These are phyloP conservation scores for Brotula barbata DNA, from an alignment of 2,797 vertebrate species.

Conservation along the genomic window DNA sequence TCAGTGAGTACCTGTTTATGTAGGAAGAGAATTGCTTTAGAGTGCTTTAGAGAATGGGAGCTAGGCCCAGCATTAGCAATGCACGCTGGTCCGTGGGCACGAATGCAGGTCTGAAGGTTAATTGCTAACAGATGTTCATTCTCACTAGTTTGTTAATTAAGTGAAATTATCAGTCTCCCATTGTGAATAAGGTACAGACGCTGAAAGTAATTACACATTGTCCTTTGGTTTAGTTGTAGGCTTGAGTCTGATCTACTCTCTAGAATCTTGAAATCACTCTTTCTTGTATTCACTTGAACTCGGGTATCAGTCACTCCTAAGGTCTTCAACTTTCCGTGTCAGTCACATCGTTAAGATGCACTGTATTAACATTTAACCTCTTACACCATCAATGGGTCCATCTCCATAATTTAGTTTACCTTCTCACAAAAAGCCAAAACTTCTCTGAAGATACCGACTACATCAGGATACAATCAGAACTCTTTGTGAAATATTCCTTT, in stretches of 20 bases:
- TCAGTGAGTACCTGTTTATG: slow-evolving; percentile 31
- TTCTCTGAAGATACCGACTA: too few species aligned
- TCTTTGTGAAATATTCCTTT: too few species aligned
- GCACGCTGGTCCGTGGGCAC: slow-evolving; percentile 58
- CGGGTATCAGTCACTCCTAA: slow-evolving; percentile 6
- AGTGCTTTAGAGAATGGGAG: slow-evolving; percentile 53
- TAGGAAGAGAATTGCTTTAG: slow-evolving; percentile 25
- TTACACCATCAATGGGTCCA: too few species aligned
- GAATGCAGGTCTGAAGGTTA: slow-evolving; percentile 71
- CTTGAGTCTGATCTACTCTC: background rate
- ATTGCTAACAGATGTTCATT: slow-evolving; percentile 74
- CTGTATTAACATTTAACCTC: too few species aligned
- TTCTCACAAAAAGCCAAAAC: too few species aligned
- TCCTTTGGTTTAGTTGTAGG: slow-evolving; percentile 8
- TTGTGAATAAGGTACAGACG: slow-evolving; percentile 36
- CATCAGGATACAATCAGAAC: too few species aligned
- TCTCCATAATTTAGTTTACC: too few species aligned
- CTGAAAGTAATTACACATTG: slow-evolving; percentile 12
- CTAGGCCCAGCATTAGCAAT: slow-evolving; percentile 52
- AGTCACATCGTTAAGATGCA: too few species aligned
- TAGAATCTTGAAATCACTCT: too few species aligned
- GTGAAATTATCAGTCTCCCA: slow-evolving; percentile 59
- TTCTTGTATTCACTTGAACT: slow-evolving; percentile 4
- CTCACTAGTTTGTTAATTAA: slow-evolving; percentile 72
- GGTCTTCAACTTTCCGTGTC: background rate